phyloP scores from a whole-genome alignment of 1,140 invertebrate species.

The Bombus waltoni region DNA sequence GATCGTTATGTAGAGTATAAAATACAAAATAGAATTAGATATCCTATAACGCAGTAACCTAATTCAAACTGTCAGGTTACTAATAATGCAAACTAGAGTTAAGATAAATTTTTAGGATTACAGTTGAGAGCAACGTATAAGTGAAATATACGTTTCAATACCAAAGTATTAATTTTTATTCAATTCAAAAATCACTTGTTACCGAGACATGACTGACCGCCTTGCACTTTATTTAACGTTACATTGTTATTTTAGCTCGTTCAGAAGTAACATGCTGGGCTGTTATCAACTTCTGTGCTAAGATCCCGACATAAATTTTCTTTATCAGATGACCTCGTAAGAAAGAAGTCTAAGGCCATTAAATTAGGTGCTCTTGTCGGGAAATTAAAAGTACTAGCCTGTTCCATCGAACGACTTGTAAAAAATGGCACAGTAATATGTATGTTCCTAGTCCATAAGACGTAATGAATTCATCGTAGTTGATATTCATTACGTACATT shows the following conservation, averaged over 20 bases:
- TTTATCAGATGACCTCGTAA: conserved; percentile 26
- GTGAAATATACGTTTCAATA: too few species aligned
- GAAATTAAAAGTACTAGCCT: conserved; percentile 14
- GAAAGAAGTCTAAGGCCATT: conserved; percentile 3
- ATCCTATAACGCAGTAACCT: too few species aligned
- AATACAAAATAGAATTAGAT: too few species aligned
- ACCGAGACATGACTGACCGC: background rate
- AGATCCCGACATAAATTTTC: conserved; percentile 20
- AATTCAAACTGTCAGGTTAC: too few species aligned
- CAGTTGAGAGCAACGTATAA: too few species aligned
- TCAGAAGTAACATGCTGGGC: background rate
- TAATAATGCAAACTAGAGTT: too few species aligned
- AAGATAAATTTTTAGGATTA: too few species aligned
- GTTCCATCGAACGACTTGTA: background rate
- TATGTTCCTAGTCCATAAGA: background rate
- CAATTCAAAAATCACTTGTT: too few species aligned
- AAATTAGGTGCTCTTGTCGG: background rate
- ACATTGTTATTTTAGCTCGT: background rate
- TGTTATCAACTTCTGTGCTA: background rate
- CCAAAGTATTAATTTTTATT: too few species aligned
- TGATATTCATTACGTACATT: background rate
- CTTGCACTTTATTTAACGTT: background rate
- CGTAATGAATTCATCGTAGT: background rate
- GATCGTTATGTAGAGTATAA: too few species aligned
- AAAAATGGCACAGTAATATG: background rate